phyloP scores from a whole-genome alignment of 2,797 vertebrate genomes.

The Lacerta agilis region DNA sequence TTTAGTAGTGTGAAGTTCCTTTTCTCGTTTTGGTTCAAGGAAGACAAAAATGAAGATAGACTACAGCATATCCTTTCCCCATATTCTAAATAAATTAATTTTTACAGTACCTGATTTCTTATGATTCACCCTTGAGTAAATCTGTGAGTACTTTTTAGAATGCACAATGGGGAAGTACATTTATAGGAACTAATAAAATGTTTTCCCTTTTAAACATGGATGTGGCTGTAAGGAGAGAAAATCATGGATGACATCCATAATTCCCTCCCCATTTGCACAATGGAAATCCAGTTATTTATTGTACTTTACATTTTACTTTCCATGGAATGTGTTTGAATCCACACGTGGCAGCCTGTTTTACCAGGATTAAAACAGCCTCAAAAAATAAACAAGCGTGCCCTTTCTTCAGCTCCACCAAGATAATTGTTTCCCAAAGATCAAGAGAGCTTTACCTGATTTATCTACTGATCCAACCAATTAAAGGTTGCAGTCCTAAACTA shows the following conservation, averaged over 20 bases:
- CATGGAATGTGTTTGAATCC: not conserved
- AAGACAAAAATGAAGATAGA: not conserved
- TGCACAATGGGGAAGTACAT: slow-evolving; percentile 28
- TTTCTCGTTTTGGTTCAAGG: not conserved
- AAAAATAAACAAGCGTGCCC: not conserved
- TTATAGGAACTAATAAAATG: slow-evolving; percentile 32
- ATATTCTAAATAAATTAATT: slow-evolving; percentile 21
- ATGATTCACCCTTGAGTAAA: slow-evolving; percentile 29
- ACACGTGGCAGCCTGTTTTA: not conserved
- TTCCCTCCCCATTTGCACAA: too few species aligned
- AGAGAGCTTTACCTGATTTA: not conserved
- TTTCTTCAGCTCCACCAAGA: not conserved
- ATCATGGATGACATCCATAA: too few species aligned
- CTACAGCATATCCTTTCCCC: slow-evolving; percentile 13
- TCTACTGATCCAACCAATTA: not conserved
- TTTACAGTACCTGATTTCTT: slow-evolving; percentile 33
- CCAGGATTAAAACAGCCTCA: not conserved
- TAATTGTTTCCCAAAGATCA: not conserved
- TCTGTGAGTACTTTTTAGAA: slow-evolving; percentile 14
- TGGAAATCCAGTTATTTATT: too few species aligned
- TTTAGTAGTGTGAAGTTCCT: not conserved
- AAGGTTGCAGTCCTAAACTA: not conserved
- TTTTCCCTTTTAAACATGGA: not conserved
- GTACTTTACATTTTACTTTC: too few species aligned
- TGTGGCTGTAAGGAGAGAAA: not conserved